Conservation (phyloP, 2,888 invertebrate species). For the Lacanobia wlatinum region DNA sequence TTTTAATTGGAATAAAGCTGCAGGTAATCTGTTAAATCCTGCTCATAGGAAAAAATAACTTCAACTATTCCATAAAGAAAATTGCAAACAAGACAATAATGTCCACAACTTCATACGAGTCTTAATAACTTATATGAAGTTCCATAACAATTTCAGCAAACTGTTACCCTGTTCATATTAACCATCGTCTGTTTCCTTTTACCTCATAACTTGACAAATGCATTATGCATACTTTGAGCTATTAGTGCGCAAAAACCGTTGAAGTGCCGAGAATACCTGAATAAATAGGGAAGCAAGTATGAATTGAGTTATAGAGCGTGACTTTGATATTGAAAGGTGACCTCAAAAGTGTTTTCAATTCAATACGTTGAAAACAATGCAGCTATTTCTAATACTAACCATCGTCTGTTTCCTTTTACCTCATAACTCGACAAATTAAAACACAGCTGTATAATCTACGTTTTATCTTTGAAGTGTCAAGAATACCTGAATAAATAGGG, state of each 20-base stretch:
- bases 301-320: too few relatives aligned
- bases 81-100: slow-evolving; percentile 9
- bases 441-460: slow-evolving; percentile 32
- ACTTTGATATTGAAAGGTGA: too few relatives aligned
- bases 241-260: slow-evolving; percentile 31
- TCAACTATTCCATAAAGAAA: not conserved
- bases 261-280: too few relatives aligned
- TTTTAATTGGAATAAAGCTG: too few relatives aligned
- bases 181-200: not conserved
- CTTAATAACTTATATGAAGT: not conserved
- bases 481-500: slow-evolving; percentile 48
- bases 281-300: too few relatives aligned
- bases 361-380: too few relatives aligned
- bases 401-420: too few relatives aligned
- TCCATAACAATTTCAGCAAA: slow-evolving; percentile 17
- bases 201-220: slow-evolving; percentile 17
- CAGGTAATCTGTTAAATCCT: not conserved
- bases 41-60: not conserved
- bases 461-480: slow-evolving; percentile 44
- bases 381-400: too few relatives aligned
- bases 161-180: slow-evolving; percentile 18
- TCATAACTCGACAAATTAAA: too few relatives aligned
- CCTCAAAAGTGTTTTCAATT: too few relatives aligned
- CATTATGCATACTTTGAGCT: slow-evolving; percentile 28
- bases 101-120: not conserved